Base-by-base conservation (phyloP, 53 echinoderm and acorn worm genomes). In the Holothuria leucospilota region DNA sequence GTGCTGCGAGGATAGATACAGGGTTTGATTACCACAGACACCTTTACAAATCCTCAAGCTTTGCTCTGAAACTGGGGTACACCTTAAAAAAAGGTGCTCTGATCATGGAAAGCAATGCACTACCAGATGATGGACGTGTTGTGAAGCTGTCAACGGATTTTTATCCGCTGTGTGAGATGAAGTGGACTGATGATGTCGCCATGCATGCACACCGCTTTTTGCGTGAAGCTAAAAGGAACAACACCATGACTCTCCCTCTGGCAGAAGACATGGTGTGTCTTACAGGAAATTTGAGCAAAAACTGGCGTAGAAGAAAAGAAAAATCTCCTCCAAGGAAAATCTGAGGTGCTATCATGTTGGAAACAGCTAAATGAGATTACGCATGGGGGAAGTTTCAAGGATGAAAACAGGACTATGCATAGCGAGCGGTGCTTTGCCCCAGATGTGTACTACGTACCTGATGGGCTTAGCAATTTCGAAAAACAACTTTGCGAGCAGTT, bases 31-130 rank as follows among this genome's bases (percentile, higher is more conserved):
- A 89, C 68, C 56, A 82, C 63, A 82, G 82, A 38, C 60, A 70
- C 9, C 27, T 68, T 20, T 87, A 67, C 67, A 77, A 77, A 66
- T 30, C 63, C 29, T 89, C 89, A 40, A 86, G 86, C 59, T 69
- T 92, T 20, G 90, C 90, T 41, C 80, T 89, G 28, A 92, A 92
- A 13, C 70, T 89, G 20, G 92, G 92, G 13, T 81, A 92, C 68
- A 81, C 82, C 21, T 84, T 92, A 25, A 92, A 92, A 71, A 89
- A 85, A 26, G 89, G 92, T 71, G 86, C 90, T n/a, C 15, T 89
- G n/a, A 90, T 86, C 25, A 85, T 88, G 49, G 88, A 91, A 71
- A 68, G 85, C 21, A 78, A 85, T 58, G 88, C 91, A 21, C 61
- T 89, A 62, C 41, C 59, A 51, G 66, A 41, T 28, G 51, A 77